Percentiles rank a stretch among this genome's conserved stretches.
Evolutionary conservation across 2,797 vertebrate genomes (phyloP).

Genomic region (Gambelia wislizenii): DNA sequence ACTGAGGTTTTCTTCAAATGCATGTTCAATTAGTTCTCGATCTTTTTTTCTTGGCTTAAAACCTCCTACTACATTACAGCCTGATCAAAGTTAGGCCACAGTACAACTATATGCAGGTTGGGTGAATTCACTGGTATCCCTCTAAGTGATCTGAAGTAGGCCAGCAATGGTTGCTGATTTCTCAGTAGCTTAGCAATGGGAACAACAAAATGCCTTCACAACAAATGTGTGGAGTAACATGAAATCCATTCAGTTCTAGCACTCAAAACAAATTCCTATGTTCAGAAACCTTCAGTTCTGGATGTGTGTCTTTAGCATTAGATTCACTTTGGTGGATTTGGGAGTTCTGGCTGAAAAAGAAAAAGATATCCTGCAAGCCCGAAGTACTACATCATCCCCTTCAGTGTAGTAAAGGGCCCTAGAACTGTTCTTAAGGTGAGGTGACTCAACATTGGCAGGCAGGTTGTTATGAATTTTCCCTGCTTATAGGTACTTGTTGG

Average conservation of each 20-base stretch:
- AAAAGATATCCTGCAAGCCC: not conserved
- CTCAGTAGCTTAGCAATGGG: not conserved
- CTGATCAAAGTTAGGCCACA: not conserved
- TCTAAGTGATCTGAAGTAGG: not conserved
- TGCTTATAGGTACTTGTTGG: too few relatives aligned
- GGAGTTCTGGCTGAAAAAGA: not conserved
- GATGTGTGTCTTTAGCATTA: not conserved
- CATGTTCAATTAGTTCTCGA: not conserved
- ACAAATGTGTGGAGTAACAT: not conserved
- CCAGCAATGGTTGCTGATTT: not conserved
- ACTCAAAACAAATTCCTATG: not conserved
- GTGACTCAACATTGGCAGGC: too few relatives aligned
- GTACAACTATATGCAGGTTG: not conserved
- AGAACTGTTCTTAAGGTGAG: not conserved
- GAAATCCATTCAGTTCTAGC: not conserved
- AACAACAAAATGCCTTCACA: not conserved
- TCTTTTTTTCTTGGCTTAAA: not conserved
- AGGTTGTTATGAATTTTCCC: too few relatives aligned
- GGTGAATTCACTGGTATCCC: not conserved
- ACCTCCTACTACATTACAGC: not conserved
- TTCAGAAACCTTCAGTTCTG: not conserved
- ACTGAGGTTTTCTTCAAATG: not conserved
- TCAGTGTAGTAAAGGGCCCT: not conserved
- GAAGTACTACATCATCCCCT: not conserved
- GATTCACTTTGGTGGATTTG: not conserved